Evolutionary conservation across 2,888 invertebrate genomes (phyloP), one percentile per base, ranked within the genome.

Genomic region (Corbicula japonica): DNA sequence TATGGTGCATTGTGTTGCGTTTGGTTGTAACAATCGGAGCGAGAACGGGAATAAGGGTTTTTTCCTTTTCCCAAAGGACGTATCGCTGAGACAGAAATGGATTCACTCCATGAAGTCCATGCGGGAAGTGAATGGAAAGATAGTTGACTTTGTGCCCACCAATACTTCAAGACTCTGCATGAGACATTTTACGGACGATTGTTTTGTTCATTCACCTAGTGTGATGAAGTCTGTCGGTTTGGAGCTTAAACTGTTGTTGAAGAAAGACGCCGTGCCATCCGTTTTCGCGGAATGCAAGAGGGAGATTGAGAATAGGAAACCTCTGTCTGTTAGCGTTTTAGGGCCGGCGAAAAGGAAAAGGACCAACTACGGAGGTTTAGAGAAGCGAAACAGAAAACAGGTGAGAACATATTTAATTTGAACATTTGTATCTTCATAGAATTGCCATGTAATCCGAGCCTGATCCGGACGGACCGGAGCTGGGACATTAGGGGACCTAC

Each of bases 1-100:
- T 18, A 50, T 50, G 50, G 50, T 50, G 21, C 50, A 50, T 21
- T 50, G 50, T 50, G 50, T 50, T 50, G 50, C 50, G 21, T 50
- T 50, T 26, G 50, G 50, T 2, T 50, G 50, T 10, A 50, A 50
- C 10, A 26, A 50, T 26, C 50, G 50, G 21, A 21, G 23, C 10
- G 50, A 15, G 18, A 50, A 50, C 23, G 50, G 50, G 26, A 50
- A 50, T 18, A 50, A 50, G 50, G 50, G 50, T 1, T 50, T 50
- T 50, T 50, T 50, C n/a, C n/a, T n/a, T n/a, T 50, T 50, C 50
- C 50, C n/a, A 10, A 18, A 12, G 50, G 50, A 50, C 12, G 12
- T 26, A 15, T 21, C 26, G 21, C 21, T 26, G 21, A 21, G n/a
- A 26, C 21, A 50, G 50, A 50, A 50, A 4, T 50, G 50, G 50